Evolutionary conservation across 1,140 invertebrate genomes (phyloP), one percentile per base, ranked within the genome.

Genomic region (Sitophilus oryzae): DNA sequence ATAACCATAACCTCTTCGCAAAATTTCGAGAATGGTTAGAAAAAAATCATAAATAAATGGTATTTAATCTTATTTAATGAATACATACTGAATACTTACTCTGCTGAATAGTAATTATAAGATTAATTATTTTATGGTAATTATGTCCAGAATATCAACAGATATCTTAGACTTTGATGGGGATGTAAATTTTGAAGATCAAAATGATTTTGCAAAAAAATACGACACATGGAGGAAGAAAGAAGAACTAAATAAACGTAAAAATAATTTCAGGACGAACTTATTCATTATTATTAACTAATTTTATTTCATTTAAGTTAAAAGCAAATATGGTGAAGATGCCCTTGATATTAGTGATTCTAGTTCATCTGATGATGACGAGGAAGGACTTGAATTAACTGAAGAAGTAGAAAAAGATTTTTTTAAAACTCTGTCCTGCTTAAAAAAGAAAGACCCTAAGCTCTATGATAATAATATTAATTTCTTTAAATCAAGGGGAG

Each of bases 361-460:
- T 16, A 60, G 56, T 53, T 66, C 73, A 3, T 66, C 64, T 54
- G 55, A 70, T 22, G 74, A 77, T 34, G 83, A 84, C 61, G 82
- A 85, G 58, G 82, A 85, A 58, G 78, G 82, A 67, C 78, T 75
- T 57, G 73, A 71, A 62, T 64, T 79, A 20, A 77, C 78, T 52
- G 71, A 79, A 58, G 77, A 85, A 59, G 76, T 90, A 35, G 93
- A 96, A 66, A 84, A 86, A 65, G 82, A 88, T 45, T 96, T 96
- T 72, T 83, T 91, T 3, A 89, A 88, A 74, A 88, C 91, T 0
- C 71, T 95, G 0, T 79, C 91, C 1, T 84, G 80, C 51, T 70
- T 97, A 4, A 96, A 95, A 70, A 88, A 82, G 22, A 90, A 89
- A 71, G 88, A 96, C 77, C 89, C 92, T 0, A 80, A 78, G 61